Evolutionary conservation across 2,888 invertebrate genomes (phyloP).

Genomic region (Amphipyra tragopoginis): DNA sequence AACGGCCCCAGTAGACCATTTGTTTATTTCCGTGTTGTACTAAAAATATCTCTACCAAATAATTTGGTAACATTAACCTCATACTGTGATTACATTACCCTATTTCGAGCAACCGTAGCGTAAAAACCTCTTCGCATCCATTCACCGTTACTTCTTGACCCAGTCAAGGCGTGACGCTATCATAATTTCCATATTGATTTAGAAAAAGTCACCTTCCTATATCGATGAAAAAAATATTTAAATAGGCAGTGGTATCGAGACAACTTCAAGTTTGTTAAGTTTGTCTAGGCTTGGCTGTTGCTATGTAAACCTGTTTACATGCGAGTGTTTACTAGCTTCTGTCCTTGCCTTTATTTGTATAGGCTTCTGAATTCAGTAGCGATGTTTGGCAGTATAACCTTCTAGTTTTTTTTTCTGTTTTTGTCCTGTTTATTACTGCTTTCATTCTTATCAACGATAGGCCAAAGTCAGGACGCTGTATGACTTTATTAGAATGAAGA

Average conservation of each 20-base stretch:
- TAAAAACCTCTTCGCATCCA: conserved; percentile 10
- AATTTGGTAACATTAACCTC: conserved; percentile 1
- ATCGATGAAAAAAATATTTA: conserved; percentile 44
- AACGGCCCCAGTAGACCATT: conserved; percentile 9
- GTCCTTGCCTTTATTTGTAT: conserved; percentile 20
- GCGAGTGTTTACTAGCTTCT: conserved; percentile 12
- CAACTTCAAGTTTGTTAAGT: conserved; percentile 20
- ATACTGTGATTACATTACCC: conserved; percentile 6
- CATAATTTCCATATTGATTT: conserved; percentile 14
- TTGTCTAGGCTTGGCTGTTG: conserved; percentile 24
- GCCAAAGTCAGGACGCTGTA: too few species aligned
- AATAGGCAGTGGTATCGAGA: conserved; percentile 38
- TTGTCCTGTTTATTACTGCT: too few species aligned
- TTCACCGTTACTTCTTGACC: conserved; percentile 49
- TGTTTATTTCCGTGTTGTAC: conserved; percentile 3
- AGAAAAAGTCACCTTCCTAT: conserved; percentile 18
- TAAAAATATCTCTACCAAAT: conserved; percentile 1
- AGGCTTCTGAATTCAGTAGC: conserved; percentile 24
- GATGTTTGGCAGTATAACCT: neutral
- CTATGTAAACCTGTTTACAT: conserved; percentile 15
- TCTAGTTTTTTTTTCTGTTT: too few species aligned
- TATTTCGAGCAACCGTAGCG: conserved; percentile 1
- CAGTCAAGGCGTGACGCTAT: conserved; percentile 24
- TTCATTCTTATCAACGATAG: too few species aligned
- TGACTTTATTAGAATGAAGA: too few species aligned